Percentiles rank a stretch among this genome's conserved stretches.
Conservation (phyloP, 2,797 vertebrate species). For the Euphonia xanthogaster region DNA sequence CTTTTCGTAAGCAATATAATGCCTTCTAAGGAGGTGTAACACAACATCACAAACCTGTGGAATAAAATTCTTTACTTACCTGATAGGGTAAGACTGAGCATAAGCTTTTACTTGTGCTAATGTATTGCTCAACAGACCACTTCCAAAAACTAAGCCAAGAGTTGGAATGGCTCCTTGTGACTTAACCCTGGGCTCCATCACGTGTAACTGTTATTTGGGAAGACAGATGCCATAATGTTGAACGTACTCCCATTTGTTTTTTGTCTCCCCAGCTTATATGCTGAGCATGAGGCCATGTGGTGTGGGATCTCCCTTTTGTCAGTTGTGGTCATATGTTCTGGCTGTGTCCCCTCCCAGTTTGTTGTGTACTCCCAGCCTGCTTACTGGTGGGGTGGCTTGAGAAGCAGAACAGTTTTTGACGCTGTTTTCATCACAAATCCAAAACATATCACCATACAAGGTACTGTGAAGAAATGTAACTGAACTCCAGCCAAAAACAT, state of each 20-base stretch:
- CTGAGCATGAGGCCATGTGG: accelerated
- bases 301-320: neutral
- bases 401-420: neutral
- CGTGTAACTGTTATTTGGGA: accelerated
- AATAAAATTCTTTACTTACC: neutral
- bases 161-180: neutral
- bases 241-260: accelerated
- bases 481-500: neutral
- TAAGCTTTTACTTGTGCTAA: neutral
- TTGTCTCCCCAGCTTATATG: neutral
- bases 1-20: neutral
- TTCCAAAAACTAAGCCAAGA: neutral
- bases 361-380: neutral
- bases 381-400: accelerated
- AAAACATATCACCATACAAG: neutral
- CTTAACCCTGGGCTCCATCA: neutral
- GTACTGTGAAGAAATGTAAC: neutral
- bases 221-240: accelerated
- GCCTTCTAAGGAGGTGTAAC: neutral
- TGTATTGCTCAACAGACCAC: neutral
- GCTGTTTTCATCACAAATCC: neutral
- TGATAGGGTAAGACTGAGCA: neutral
- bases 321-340: neutral
- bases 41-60: neutral
- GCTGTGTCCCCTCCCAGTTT: neutral